Conservation (phyloP, 1,140 invertebrate species). For the Drosophila murphyi region DNA sequence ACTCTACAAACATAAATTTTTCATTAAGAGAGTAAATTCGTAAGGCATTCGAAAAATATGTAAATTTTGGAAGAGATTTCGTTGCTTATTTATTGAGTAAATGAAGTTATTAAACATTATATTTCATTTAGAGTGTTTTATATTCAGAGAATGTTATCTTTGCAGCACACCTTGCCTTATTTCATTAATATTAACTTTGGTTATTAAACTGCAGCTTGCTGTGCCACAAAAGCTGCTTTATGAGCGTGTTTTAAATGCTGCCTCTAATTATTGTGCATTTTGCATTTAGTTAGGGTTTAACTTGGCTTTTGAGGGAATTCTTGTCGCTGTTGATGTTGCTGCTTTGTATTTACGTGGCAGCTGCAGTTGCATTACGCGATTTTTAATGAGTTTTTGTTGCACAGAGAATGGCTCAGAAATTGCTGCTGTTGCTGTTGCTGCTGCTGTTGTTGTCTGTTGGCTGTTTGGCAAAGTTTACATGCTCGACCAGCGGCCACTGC, state of each 20-base stretch:
- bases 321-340: not conserved
- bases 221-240: constrained; percentile 45
- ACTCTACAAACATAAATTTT: not conserved
- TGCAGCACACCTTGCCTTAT: not conserved
- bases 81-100: not conserved
- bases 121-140: not conserved
- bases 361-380: constrained; percentile 70
- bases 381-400: constrained; percentile 81
- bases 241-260: constrained; percentile 66
- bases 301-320: not conserved
- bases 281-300: constrained; percentile 56
- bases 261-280: constrained; percentile 79
- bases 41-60: not conserved
- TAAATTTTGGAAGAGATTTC: not conserved
- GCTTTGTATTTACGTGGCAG: constrained; percentile 66
- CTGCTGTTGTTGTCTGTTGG: constrained; percentile 37
- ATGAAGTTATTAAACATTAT: not conserved
- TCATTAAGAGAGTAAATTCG: not conserved
- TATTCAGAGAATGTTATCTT: not conserved
- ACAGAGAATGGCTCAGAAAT: constrained; percentile 15
- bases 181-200: constrained; percentile 27
- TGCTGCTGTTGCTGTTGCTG: constrained; percentile 30
- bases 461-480: constrained; percentile 56
- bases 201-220: constrained; percentile 16
- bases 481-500: constrained; percentile 46